Base-by-base conservation (phyloP, 2,113 vertebrate species). In the Tricholaema leucomelas region DNA sequence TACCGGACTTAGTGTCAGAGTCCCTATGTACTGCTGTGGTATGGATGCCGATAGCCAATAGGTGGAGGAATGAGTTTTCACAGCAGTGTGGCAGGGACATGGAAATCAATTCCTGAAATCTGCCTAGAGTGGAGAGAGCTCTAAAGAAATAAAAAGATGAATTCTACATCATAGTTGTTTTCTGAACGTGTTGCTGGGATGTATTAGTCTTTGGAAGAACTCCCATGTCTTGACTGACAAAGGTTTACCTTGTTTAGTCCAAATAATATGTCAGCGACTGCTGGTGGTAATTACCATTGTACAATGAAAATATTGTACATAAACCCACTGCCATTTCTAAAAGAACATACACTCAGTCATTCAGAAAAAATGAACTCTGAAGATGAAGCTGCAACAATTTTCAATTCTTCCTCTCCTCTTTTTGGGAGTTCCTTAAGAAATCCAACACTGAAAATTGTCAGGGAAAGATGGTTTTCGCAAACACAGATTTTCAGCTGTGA, bases 381-480 rank as follows among this genome's bases (percentile, higher is more conserved):
- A 55, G 23, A 78, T 20, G 3, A 82, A 91, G 12, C 1, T 5
- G 27, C 18, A 76, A 71, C 3, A 69, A 59, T 44, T 86, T 83
- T 33, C 4, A 64, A 4, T 16, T 79, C 23, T 67, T 48, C 9
- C 7, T 2, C 4, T 2, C 15, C 10, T 2, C 0, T 36, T 73
- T 69, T 24, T 69, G 12, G 5, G 8, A 71, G 11, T 15, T 83
- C 12, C 13, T 36, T 66, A 74, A 44, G 27, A 88, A 83, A 61
- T 21, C 2, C 28, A 74, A n/a, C 6, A 69, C 2, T 55, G 17
- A 88, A 81, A 82, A 88, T 0, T 31, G 8, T 52, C 21, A 74
- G 8, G 15, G 16, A 40, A 78, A 78, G 16, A 36, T 6, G 10
- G 4, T 36, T 74, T 92, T 74, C 33, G 30, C 13, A 82, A 69